These are phyloP conservation scores for Tetramorium simillimum DNA, from an alignment of 1,140 invertebrate genomes.

Conservation along the genomic window DNA sequence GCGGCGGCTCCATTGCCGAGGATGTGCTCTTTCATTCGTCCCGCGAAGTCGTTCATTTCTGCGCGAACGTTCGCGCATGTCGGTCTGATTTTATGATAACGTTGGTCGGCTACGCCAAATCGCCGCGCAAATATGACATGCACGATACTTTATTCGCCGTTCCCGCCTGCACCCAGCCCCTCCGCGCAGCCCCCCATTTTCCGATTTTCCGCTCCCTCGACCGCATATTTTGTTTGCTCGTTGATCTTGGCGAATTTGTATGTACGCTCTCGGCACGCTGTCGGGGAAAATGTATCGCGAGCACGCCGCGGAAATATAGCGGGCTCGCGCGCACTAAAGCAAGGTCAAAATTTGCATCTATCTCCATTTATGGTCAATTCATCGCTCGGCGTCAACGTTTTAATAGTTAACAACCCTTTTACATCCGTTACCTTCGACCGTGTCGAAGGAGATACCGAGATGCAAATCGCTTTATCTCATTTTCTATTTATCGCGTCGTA, in stretches of 20 bases:
- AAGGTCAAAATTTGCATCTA: slow-evolving; percentile 43
- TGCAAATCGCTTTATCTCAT: background rate
- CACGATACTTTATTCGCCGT: slow-evolving; percentile 18
- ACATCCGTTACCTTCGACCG: background rate
- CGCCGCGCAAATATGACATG: slow-evolving; percentile 43
- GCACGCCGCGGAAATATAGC: slow-evolving; percentile 2
- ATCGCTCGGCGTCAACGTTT: background rate
- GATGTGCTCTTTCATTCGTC: slow-evolving; percentile 13
- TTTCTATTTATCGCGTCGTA: background rate
- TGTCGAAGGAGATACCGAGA: background rate
- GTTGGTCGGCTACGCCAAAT: slow-evolving; percentile 48
- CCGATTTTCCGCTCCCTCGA: slow-evolving; percentile 37
- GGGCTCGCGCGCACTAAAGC: background rate
- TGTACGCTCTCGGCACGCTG: slow-evolving; percentile 4
- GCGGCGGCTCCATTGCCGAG: slow-evolving; percentile 14
- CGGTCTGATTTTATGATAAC: slow-evolving; percentile 48
- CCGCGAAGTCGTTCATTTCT: slow-evolving; percentile 41
- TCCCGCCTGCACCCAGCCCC: background rate
- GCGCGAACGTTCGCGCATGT: slow-evolving; percentile 28
- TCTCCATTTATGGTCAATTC: slow-evolving; percentile 18
- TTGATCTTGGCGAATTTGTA: slow-evolving; percentile 41
- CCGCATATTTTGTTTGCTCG: slow-evolving; percentile 21
- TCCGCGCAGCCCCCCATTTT: background rate
- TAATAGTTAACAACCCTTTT: background rate
- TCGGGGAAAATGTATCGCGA: slow-evolving; percentile 31